phyloP scores from a whole-genome alignment of 2,797 vertebrate genomes.

The Lepus townsendii region DNA sequence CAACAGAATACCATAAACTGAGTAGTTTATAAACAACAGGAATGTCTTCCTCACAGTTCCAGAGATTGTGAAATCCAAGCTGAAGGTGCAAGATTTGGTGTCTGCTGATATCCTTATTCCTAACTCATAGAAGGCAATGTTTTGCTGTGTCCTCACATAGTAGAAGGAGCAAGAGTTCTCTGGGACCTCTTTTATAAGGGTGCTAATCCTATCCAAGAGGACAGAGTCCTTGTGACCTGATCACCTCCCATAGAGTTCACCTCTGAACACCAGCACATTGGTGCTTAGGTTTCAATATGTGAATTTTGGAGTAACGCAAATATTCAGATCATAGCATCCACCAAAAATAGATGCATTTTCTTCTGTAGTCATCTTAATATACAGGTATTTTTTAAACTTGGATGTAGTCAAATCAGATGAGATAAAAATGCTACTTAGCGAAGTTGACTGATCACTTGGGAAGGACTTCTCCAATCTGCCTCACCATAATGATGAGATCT shows the following conservation, averaged over 20 bases:
- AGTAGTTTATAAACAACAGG: neutral
- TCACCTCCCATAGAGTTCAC: neutral
- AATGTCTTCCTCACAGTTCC: neutral
- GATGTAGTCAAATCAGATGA: neutral
- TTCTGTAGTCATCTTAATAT: neutral
- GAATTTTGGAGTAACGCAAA: neutral
- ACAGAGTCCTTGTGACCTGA: neutral
- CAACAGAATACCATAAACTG: neutral
- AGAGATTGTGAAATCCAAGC: neutral
- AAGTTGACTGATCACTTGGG: neutral
- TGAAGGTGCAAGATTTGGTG: neutral
- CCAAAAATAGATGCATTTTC: conserved; percentile 1
- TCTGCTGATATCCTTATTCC: neutral
- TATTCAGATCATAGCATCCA: neutral
- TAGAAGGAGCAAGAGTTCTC: neutral
- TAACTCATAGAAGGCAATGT: no score
- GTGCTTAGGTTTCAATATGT: neutral
- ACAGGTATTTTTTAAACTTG: neutral
- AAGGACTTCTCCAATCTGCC: neutral
- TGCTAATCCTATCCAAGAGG: neutral
- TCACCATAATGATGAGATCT: neutral
- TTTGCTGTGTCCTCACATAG: neutral
- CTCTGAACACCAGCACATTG: neutral
- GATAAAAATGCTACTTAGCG: neutral
- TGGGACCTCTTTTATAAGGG: neutral